Evolutionary conservation across 2,888 invertebrate genomes (phyloP).

Genomic region (Lithophane leautieri): DNA sequence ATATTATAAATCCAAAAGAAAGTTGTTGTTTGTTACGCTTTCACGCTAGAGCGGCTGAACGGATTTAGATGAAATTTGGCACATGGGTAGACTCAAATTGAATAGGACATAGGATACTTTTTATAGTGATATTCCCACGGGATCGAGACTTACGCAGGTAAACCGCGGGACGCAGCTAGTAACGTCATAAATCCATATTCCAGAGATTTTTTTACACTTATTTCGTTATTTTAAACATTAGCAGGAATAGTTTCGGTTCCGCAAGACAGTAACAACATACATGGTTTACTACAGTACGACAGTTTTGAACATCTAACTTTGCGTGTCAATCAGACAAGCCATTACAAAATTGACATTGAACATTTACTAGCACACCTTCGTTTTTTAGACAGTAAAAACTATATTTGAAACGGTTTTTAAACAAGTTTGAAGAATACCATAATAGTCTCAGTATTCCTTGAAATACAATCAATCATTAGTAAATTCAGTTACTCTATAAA

Average conservation of each 20-base stretch:
- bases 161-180: too few relatives aligned
- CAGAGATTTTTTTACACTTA: too few relatives aligned
- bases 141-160: too few relatives aligned
- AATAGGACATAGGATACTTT: too few relatives aligned
- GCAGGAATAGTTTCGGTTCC: not conserved
- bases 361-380: slow-evolving; percentile 20
- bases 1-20: too few relatives aligned
- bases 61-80: too few relatives aligned
- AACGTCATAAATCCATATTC: too few relatives aligned
- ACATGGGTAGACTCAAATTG: too few relatives aligned
- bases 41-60: too few relatives aligned
- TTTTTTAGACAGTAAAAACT: slow-evolving; percentile 4
- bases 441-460: slow-evolving; percentile 10
- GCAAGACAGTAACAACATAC: not conserved
- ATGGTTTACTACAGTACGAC: slow-evolving; percentile 1
- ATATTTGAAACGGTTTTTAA: slow-evolving; percentile 20
- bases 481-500: slow-evolving; percentile 2
- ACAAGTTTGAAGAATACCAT: slow-evolving; percentile 10
- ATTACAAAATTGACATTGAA: slow-evolving; percentile 39
- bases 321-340: slow-evolving; percentile 28
- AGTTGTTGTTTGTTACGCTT: too few relatives aligned
- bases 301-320: slow-evolving; percentile 5
- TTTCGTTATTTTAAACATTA: too few relatives aligned
- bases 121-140: too few relatives aligned
- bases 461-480: slow-evolving; percentile 25